Conservation (phyloP, 2,113 vertebrate genomes). For the Colinus virginianus region DNA sequence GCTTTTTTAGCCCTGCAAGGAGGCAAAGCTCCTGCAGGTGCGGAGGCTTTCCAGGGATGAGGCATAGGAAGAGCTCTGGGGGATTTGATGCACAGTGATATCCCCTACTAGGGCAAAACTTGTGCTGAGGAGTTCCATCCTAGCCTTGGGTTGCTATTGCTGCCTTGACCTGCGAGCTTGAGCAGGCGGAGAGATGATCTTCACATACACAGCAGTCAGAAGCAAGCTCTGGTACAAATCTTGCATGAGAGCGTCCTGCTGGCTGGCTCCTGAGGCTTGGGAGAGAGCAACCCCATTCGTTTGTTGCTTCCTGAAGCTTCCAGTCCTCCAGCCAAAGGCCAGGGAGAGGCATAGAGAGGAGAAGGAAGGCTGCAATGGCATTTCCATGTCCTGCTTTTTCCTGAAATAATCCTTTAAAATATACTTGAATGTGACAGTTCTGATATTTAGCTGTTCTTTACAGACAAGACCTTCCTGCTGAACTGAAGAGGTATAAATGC, state of each 20-base stretch:
- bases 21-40: neutral
- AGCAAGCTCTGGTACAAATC: neutral
- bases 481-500: neutral
- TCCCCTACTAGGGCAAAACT: rapidly evolving
- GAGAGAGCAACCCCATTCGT: neutral
- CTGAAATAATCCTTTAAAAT: conserved; percentile 37
- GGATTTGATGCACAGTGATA: rapidly evolving
- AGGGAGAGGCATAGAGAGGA: neutral
- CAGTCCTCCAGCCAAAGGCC: neutral
- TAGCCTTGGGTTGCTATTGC: rapidly evolving
- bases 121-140: neutral
- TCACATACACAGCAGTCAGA: neutral
- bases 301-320: neutral
- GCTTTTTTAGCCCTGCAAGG: neutral
- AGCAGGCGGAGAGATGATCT: neutral
- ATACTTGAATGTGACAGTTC: conserved; percentile 5
- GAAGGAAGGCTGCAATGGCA: conserved; percentile 7
- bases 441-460: neutral
- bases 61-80: rapidly evolving
- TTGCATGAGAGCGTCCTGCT: neutral
- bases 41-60: rapidly evolving
- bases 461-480: neutral
- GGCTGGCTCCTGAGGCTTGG: neutral
- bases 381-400: neutral
- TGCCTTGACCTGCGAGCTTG: neutral